Evolutionary conservation across 2,888 invertebrate species (phyloP).

Genomic region (Bombyx huttoni): DNA sequence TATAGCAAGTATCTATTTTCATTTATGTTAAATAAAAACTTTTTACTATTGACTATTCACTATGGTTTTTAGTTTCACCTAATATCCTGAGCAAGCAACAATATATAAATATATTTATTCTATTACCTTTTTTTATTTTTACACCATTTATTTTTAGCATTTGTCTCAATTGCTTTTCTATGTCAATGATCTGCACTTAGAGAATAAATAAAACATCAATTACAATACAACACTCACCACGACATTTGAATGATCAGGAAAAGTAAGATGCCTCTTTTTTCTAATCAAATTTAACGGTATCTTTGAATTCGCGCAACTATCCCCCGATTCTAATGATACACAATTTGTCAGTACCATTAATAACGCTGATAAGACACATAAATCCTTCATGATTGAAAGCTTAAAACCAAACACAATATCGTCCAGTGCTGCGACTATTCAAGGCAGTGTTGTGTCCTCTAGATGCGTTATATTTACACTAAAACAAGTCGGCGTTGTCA

Average conservation of each 20-base stretch:
- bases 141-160: no score
- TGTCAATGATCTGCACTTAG: no score
- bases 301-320: conserved; percentile 44
- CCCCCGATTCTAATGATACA: conserved; percentile 15
- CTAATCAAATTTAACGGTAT: conserved; percentile 29
- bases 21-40: no score
- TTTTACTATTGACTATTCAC: no score
- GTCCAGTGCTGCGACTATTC: not conserved
- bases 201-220: no score
- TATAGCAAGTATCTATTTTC: no score
- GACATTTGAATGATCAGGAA: conserved; percentile 39
- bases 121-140: no score
- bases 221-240: conserved; percentile 35
- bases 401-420: no score
- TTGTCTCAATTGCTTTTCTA: no score
- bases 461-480: not conserved
- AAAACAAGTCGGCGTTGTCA: not conserved
- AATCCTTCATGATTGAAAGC: not conserved
- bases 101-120: no score
- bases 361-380: conserved; percentile 7
- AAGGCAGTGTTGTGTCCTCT: not conserved
- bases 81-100: no score
- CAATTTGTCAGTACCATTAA: conserved; percentile 7
- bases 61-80: no score
- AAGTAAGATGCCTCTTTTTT: conserved; percentile 44